Percentiles rank a stretch among this genome's conserved stretches.
Conservation (phyloP, 2,797 vertebrate genomes). For the Gadopsis marmoratus region DNA sequence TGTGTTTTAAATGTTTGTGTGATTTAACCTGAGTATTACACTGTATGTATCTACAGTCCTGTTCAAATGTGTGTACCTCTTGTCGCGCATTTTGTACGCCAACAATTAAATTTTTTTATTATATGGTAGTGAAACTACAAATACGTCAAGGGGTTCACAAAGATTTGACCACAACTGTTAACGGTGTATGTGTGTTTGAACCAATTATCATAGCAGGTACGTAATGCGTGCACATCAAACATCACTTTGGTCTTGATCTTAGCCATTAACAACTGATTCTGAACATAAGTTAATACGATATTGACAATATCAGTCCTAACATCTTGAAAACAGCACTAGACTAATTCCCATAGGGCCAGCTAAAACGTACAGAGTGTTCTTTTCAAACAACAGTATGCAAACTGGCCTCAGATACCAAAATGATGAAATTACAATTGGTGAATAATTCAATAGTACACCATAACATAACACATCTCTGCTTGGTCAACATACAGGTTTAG, state of each 20-base stretch:
- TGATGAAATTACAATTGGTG: conserved; percentile 55
- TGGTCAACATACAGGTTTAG: conserved; percentile 53
- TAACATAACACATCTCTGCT: conserved; percentile 61
- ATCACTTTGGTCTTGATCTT: conserved; percentile 72
- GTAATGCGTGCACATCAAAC: conserved; percentile 55
- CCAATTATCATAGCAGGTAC: conserved; percentile 40
- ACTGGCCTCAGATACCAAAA: conserved; percentile 54
- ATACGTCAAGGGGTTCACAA: conserved; percentile 41
- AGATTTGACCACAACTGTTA: conserved; percentile 29
- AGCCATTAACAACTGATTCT: conserved; percentile 42
- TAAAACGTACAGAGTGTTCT: conserved; percentile 26
- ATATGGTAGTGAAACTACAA: conserved; percentile 31
- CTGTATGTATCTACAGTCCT: conserved; percentile 61
- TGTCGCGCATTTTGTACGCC: conserved; percentile 38
- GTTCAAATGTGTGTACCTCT: conserved; percentile 49
- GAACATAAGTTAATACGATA: conserved; percentile 29
- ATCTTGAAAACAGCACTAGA: conserved; percentile 33
- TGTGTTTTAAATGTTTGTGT: conserved; percentile 70
- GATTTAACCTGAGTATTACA: conserved; percentile 80
- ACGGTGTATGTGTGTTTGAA: conserved; percentile 37
- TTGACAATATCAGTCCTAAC: conserved; percentile 27
- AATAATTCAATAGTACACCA: conserved; percentile 59
- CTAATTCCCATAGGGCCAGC: conserved; percentile 29
- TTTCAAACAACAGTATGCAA: conserved; percentile 46
- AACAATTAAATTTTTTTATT: conserved; percentile 20